These are phyloP conservation scores for Embidobia sp. DNA, from an alignment of 2,888 invertebrate genomes.

Conservation along the genomic window DNA sequence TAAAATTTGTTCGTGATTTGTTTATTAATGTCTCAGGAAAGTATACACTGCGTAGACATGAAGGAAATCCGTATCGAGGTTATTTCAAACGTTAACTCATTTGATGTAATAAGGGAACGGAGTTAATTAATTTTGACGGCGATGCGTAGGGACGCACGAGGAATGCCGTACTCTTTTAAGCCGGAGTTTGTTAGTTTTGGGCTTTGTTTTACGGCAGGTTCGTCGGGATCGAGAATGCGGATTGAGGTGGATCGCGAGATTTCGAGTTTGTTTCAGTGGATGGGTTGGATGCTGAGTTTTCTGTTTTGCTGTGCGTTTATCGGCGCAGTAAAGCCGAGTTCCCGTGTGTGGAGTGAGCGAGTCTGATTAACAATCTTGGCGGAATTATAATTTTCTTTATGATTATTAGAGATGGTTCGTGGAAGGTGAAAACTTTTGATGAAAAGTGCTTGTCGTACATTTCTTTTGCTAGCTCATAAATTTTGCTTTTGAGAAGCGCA, in stretches of 20 bases:
- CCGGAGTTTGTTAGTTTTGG: slow-evolving; percentile 18
- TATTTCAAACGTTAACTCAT: slow-evolving; percentile 40
- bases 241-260: slow-evolving; percentile 22
- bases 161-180: slow-evolving; percentile 9
- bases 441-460: not conserved
- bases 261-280: slow-evolving; percentile 27
- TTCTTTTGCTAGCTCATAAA: not conserved
- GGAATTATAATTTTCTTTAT: slow-evolving; percentile 9
- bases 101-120: slow-evolving; percentile 26
- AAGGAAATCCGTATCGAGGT: not conserved
- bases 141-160: slow-evolving; percentile 16
- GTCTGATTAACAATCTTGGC: slow-evolving; percentile 9
- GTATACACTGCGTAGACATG: too few relatives aligned
- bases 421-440: not conserved
- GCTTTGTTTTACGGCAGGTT: slow-evolving; percentile 19
- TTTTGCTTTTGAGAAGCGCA: not conserved
- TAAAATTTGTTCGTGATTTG: too few relatives aligned
- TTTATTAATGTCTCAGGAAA: too few relatives aligned
- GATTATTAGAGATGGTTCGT: not conserved
- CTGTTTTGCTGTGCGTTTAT: slow-evolving; percentile 15
- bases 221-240: slow-evolving; percentile 20
- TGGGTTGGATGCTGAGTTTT: slow-evolving; percentile 3
- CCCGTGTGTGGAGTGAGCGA: not conserved
- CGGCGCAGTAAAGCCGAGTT: not conserved
- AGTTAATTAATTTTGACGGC: slow-evolving; percentile 52